Percentiles rank a stretch among this genome's conserved stretches.
These are phyloP conservation scores for Ephydatia muelleri DNA, from an alignment of 37 sponge, comb jelly and placozoan species.

Conservation along the genomic window DNA sequence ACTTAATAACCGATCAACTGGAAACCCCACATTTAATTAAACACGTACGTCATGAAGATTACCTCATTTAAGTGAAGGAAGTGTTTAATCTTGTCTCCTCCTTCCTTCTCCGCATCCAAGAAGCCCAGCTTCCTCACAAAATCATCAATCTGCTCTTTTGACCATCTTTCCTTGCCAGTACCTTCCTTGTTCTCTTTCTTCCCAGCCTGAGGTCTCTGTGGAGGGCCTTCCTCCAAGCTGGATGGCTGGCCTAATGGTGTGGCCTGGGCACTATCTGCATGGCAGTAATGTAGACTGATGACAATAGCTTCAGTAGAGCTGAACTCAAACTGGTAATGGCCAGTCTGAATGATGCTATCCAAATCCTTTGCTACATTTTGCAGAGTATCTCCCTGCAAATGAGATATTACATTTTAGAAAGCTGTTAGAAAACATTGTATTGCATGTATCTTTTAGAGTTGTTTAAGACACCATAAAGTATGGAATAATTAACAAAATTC, in stretches of 20 bases:
- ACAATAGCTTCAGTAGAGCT: not conserved
- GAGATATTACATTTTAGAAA: no score
- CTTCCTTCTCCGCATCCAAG: slow-evolving; percentile 67
- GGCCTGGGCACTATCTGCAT: no score
- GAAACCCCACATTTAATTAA: not conserved
- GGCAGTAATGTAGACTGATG: no score
- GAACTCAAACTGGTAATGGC: slow-evolving; percentile 50
- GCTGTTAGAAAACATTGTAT: no score
- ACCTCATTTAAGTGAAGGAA: slow-evolving; percentile 60
- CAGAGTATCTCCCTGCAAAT: slow-evolving; percentile 7
- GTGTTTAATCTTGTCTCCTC: slow-evolving; percentile 47
- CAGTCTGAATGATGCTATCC: slow-evolving; percentile 69
- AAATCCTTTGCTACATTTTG: slow-evolving; percentile 7
- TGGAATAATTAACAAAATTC: no score
- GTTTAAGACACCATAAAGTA: no score
- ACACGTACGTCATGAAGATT: not conserved
- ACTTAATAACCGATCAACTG: not conserved
- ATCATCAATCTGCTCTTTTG: slow-evolving; percentile 77
- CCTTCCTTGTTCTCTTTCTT: not conserved
- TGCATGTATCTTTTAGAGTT: no score
- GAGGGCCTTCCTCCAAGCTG: no score
- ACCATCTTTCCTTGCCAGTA: slow-evolving; percentile 37
- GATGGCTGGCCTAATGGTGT: no score
- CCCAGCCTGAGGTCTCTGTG: no score
- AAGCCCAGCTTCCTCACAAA: slow-evolving; percentile 91